These are phyloP conservation scores for Periphyllus acericola DNA, from an alignment of 2,888 invertebrate species.

Conservation along the genomic window DNA sequence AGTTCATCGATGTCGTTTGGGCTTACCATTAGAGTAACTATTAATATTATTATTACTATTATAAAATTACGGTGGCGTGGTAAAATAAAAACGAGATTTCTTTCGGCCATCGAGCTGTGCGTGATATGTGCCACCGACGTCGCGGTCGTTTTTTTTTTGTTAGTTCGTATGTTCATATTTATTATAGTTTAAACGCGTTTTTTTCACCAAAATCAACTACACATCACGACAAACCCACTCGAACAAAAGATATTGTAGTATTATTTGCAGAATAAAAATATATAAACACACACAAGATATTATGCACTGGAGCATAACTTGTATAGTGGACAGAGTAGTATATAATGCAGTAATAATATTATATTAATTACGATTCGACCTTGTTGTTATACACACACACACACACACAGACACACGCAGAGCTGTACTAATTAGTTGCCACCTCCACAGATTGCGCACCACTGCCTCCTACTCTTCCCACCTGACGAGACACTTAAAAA, in stretches of 20 bases:
- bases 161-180: too few relatives aligned
- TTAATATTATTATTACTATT: too few relatives aligned
- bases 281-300: not conserved
- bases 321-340: not conserved
- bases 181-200: too few relatives aligned
- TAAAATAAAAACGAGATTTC: too few relatives aligned
- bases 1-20: too few relatives aligned
- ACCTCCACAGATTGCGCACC: not conserved
- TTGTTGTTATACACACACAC: not conserved
- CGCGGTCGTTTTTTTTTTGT: too few relatives aligned
- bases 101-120: too few relatives aligned
- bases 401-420: not conserved
- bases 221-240: not conserved
- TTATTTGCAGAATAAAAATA: not conserved
- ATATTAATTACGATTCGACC: conserved; percentile 38
- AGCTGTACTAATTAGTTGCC: conserved; percentile 34
- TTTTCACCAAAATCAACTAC: not conserved
- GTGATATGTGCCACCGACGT: too few relatives aligned
- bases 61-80: too few relatives aligned
- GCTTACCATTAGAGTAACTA: too few relatives aligned
- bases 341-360: not conserved
- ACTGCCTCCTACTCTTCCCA: not conserved
- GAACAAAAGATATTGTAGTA: not conserved
- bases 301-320: not conserved
- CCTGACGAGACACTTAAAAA: not conserved